Base-by-base conservation (phyloP, 2,888 invertebrate species). In the Epirrita christyi region DNA sequence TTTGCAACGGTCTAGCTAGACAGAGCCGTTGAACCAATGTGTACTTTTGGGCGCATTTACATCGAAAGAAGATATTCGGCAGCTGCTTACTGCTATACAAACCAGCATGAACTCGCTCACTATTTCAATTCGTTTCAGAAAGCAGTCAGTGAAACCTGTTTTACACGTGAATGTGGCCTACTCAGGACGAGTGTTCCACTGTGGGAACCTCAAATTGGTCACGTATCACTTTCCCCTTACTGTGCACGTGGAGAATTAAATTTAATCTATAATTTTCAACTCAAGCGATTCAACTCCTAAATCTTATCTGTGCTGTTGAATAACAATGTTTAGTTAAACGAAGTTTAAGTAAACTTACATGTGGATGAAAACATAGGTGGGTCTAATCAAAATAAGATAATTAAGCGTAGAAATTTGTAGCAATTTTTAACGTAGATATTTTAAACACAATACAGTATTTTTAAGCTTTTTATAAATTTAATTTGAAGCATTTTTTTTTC, bases 151-250 rank as follows among this genome's bases (percentile, higher is more conserved):
- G 37, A 4, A 13, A 11, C 14, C 54, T 32, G 58, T 8, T 49
- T 49, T 14, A 8, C 27, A n/a, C 7, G 13, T n/a, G 49, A 41
- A 49, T 58, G 34, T 13, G 21, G 13, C 32, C 29, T 36, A 29
- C 41, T 11, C 28, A 13, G 11, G 38, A 32, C 38, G 37, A 48
- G 28, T 27, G 34, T 40, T 55, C 53, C 50, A 57, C 53, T 51
- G 27, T 28, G 43, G 49, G 59, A 63, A 61, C 47, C 63, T 71
- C 64, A 71, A 77, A 79, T 76, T 73, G 75, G 78, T 76, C 78
- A 78, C 80, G 78, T 78, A 75, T 72, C 75, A 71, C 73, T 70
- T 70, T 69, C 64, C 66, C 70, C 70, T 69, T 59, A 72, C 72
- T 64, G 66, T 67, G 68, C 64, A 65, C 68, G 66, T 66, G 72